Evolutionary conservation across 2,888 invertebrate species (phyloP).

Genomic region (Abrostola triplasia): DNA sequence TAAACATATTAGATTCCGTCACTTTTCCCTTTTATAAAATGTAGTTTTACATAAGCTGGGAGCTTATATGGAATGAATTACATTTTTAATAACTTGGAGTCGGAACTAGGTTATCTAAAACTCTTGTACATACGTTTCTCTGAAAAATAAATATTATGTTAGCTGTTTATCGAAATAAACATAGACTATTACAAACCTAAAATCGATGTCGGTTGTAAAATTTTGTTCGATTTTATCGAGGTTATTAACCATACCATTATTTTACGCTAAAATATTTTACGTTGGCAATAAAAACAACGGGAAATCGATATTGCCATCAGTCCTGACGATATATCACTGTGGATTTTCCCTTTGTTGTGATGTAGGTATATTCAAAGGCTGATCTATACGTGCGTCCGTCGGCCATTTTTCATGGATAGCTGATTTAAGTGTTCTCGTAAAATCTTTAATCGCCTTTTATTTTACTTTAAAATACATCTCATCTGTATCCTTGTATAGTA

Average conservation of each 20-base stretch:
- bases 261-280: slow-evolving; percentile 28
- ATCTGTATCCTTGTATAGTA: no score
- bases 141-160: no score
- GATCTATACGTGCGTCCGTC: not conserved
- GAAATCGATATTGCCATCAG: slow-evolving; percentile 28
- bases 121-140: no score
- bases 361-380: slow-evolving; percentile 28
- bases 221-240: not conserved
- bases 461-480: not conserved
- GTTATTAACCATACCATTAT: not conserved
- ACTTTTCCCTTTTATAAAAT: no score
- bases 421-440: slow-evolving; percentile 36
- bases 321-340: slow-evolving; percentile 28
- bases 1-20: no score
- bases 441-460: slow-evolving; percentile 1
- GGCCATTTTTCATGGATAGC: slow-evolving; percentile 38
- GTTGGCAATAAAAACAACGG: slow-evolving; percentile 25
- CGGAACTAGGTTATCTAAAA: no score
- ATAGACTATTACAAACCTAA: no score
- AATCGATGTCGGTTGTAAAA: no score
- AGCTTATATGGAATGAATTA: no score
- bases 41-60: no score
- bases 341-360: slow-evolving; percentile 35
- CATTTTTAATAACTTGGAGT: no score
- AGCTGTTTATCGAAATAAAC: no score